Base-by-base conservation (phyloP, 2,113 vertebrate genomes). In the Phylloscopus trochilus region DNA sequence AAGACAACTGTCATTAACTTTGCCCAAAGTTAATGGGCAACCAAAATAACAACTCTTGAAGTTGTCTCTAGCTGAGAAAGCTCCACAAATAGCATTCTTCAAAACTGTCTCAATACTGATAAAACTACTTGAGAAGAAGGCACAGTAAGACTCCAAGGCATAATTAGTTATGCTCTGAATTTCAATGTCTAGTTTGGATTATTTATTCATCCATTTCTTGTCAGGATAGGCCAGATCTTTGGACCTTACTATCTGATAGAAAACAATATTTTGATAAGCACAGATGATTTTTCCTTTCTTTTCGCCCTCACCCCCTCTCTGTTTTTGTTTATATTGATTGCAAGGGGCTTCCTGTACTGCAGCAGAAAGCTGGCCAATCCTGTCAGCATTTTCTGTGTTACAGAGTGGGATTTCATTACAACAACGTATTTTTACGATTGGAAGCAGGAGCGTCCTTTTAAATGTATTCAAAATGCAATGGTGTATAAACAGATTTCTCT, bases 161-260 rank as follows among this genome's bases (percentile, higher is more conserved):
- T 82, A 75, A 93, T 87, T 93, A 84, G 31, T 76, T 89, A 44
- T 84, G 74, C 53, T 26, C 53, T 84, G 66, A 89, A 72, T 92
- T 64, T 49, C 52, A 44, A 4, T 56, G 59, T n/a, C 30, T 87
- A 7, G 43, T 91, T 72, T 72, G 21, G 35, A 58, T 70, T 70
- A 41, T 68, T 76, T 79, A 64, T 79, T 81, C 37, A 33, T 46
- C 79, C n/a, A 41, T 51, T 81, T 63, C 62, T 85, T 87, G 41
- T 24, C 19, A 87, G 43, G 52, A 31, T 60, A 81, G 15, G 22
- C 46, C 39, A 75, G 20, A 49, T 81, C 13, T 27, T 69, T 91
- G 37, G 59, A 53, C 51, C 10, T 74, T 74, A 58, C 44, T 70
- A 51, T 39, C 39, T 62, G 8, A 70, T 37, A 63, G 47, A 88